phyloP scores from a whole-genome alignment of 1,140 invertebrate species.

The Orussus abietinus region DNA sequence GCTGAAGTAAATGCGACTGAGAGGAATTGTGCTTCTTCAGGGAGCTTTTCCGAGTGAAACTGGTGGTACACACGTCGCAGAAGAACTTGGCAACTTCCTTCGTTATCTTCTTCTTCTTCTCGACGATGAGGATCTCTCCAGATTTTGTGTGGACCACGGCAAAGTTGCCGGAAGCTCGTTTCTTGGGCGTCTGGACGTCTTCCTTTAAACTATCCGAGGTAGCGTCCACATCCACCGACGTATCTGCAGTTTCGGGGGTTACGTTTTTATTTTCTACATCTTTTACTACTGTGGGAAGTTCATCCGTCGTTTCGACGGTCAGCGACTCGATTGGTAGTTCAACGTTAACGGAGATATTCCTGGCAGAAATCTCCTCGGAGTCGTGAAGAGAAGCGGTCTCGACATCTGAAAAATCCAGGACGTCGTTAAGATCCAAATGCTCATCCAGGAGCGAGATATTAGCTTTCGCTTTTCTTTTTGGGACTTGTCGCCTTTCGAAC shows the following conservation, averaged over 20 bases:
- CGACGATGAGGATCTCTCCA: constrained; percentile 47
- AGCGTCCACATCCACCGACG: too few relatives aligned
- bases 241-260: not conserved
- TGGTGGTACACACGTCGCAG: constrained; percentile 44
- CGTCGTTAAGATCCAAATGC: constrained; percentile 4
- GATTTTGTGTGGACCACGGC: constrained; percentile 43
- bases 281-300: too few relatives aligned
- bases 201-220: constrained; percentile 7
- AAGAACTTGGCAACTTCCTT: constrained; percentile 48
- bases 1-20: constrained; percentile 42
- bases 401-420: not conserved
- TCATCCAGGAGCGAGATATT: constrained; percentile 8
- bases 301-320: too few relatives aligned
- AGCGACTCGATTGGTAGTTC: too few relatives aligned
- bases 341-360: too few relatives aligned
- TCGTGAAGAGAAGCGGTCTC: too few relatives aligned
- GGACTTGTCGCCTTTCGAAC: constrained; percentile 14
- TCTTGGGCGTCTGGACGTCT: constrained; percentile 34
- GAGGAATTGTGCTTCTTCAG: constrained; percentile 48
- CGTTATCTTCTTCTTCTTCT: constrained; percentile 48
- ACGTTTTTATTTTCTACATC: too few relatives aligned
- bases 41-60: constrained; percentile 49
- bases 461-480: constrained; percentile 20
- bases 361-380: too few relatives aligned
- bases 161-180: constrained; percentile 39